Conservation (phyloP, 2,888 invertebrate species). For the Callosobruchus maculatus region DNA sequence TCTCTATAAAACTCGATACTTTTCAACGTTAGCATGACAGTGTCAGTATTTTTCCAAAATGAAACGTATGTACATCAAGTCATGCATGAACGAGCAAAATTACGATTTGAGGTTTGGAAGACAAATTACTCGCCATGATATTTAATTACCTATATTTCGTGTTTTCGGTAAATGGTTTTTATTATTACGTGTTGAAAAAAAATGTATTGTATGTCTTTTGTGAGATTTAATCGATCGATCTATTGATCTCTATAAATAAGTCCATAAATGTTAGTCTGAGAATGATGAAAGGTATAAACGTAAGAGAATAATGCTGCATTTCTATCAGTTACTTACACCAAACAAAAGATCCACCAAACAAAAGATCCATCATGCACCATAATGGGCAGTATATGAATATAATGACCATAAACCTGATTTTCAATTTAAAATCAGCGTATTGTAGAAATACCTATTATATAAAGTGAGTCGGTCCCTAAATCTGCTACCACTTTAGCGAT, state of each 20-base stretch:
- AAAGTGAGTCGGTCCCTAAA: no score
- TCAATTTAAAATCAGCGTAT: no score
- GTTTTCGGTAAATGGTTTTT: neutral
- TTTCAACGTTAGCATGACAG: neutral
- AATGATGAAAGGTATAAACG: no score
- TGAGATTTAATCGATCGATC: neutral
- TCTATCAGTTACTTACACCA: no score
- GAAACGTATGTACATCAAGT: neutral
- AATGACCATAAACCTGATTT: no score
- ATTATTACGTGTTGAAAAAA: neutral
- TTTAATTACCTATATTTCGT: neutral
- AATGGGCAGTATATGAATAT: no score
- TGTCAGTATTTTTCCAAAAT: neutral
- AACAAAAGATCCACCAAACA: no score
- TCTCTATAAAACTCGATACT: no score
- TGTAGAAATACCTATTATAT: no score
- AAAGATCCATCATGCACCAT: no score
- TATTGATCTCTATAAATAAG: neutral
- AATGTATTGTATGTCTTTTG: neutral
- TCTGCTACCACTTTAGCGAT: no score
- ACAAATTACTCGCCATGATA: neutral
- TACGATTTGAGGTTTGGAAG: neutral
- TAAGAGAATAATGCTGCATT: neutral
- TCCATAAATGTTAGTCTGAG: neutral
- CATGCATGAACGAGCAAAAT: neutral